Percentiles rank a stretch among this genome's conserved stretches.
Evolutionary conservation across 2,888 invertebrate genomes (phyloP).

Genomic region (Caradrina clavipalpis): DNA sequence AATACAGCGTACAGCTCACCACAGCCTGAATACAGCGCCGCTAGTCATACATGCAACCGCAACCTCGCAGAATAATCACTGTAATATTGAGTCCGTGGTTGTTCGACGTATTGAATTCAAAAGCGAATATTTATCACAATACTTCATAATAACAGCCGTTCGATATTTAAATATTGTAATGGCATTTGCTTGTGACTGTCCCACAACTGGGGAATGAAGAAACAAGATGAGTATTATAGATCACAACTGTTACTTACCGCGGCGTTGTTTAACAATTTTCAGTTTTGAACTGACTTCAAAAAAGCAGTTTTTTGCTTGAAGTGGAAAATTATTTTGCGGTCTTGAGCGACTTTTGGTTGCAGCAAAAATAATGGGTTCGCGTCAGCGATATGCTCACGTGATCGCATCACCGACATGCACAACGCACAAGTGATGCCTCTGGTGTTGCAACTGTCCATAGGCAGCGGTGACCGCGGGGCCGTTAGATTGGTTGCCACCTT

Average conservation of each 20-base stretch:
- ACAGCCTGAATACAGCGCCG: slow-evolving; percentile 1
- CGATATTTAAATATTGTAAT: slow-evolving; percentile 41
- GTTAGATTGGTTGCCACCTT: too few species aligned
- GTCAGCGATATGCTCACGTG: too few species aligned
- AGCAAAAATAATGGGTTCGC: too few species aligned
- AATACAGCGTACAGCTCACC: slow-evolving; percentile 4
- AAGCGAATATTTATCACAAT: slow-evolving; percentile 37
- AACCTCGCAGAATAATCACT: slow-evolving; percentile 34
- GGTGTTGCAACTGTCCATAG: too few species aligned
- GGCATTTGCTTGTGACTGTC: slow-evolving; percentile 10
- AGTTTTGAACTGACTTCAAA: too few species aligned
- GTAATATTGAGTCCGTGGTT: slow-evolving; percentile 27
- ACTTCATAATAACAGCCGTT: slow-evolving; percentile 28
- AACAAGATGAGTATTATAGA: slow-evolving; percentile 10
- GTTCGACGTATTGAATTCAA: slow-evolving; percentile 5
- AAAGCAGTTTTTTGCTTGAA: too few species aligned
- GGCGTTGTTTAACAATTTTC: neutral
- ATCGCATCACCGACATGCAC: too few species aligned
- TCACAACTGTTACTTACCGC: neutral
- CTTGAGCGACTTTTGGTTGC: too few species aligned
- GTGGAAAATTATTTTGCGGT: too few species aligned
- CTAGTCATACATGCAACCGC: slow-evolving; percentile 26
- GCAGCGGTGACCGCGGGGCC: too few species aligned
- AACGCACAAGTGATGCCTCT: too few species aligned
- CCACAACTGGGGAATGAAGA: neutral